Base-by-base conservation (phyloP, 1,140 invertebrate species). In the Cotesia typhae region DNA sequence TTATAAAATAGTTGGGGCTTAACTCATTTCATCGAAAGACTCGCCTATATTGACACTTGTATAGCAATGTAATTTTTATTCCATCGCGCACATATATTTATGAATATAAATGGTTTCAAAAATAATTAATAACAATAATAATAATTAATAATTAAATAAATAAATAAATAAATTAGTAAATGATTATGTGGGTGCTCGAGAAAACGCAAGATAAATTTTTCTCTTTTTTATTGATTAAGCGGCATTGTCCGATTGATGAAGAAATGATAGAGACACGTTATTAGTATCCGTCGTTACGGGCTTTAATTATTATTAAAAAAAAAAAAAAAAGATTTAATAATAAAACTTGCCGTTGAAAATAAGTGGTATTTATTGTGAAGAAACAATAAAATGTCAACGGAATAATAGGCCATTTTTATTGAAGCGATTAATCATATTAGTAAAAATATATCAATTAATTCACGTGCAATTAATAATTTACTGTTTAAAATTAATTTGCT, bases 221-320 rank as follows among this genome's bases (percentile, higher is more conserved):
- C 52, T 55, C 14, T 66, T 52, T 28, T 66, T 20, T 36, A 28
- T 28, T 10, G 28, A 20, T 20, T 20, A 41, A 41, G 51, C 64
- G 20, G 37, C 17, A 3, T 5, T 66, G 47, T 66, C 47, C 9
- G 64, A 66, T 41, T 38, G 41, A 41, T 12, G 14, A 9, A 61
- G 55, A 53, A 55, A 64, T 63, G 35, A 71, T 14, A 17, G 61
- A 10, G 28, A 37, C 14, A 28, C 36, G 28, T 65, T 55, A 67
- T 67, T 37, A 55, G 20, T 67, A 67, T 72, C 64, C 64, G 70
- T 72, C 64, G 64, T 72, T 57, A 59, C 63, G 64, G 53, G 70
- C 70, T 72, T 72, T 59, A 67, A 72, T 67, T 60, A 72, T 67
- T 67, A 17, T 60, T 71, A 53, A 71, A 53, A 65, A 65, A 37